Evolutionary conservation across 2,888 invertebrate species (phyloP).

Genomic region (Lepidonotus clava): DNA sequence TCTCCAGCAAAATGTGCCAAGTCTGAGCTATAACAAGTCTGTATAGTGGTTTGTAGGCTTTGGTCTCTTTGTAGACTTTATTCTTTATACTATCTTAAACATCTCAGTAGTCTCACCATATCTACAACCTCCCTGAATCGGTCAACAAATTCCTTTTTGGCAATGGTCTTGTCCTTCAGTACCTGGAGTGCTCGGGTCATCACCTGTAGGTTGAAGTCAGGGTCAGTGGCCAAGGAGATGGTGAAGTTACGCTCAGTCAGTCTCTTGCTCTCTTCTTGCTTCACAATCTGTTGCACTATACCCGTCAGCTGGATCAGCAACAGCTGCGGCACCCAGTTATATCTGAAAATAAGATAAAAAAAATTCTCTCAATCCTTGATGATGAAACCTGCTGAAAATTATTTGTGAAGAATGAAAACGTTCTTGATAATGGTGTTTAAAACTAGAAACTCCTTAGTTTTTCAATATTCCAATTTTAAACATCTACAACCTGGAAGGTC

Average conservation of each 20-base stretch:
- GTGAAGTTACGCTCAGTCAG: slow-evolving; percentile 55
- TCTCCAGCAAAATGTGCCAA: too few relatives aligned
- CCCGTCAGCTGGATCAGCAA: slow-evolving; percentile 60
- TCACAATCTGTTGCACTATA: slow-evolving; percentile 59
- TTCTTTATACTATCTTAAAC: neutral
- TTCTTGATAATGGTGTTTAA: too few relatives aligned
- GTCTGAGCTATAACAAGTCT: too few relatives aligned
- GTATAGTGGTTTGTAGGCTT: too few relatives aligned
- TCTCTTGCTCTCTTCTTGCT: slow-evolving; percentile 55
- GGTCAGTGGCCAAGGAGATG: slow-evolving; percentile 62
- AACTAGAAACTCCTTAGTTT: too few relatives aligned
- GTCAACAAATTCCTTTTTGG: slow-evolving; percentile 52
- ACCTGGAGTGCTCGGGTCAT: slow-evolving; percentile 61
- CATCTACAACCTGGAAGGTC: too few relatives aligned
- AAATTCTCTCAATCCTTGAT: too few relatives aligned
- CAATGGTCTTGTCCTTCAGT: slow-evolving; percentile 58
- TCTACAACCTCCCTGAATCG: slow-evolving; percentile 56
- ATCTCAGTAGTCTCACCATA: slow-evolving; percentile 48
- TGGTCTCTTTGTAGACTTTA: neutral
- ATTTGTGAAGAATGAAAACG: too few relatives aligned
- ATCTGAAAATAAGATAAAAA: too few relatives aligned
- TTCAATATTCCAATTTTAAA: too few relatives aligned
- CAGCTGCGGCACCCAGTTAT: slow-evolving; percentile 61
- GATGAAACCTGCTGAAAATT: too few relatives aligned
- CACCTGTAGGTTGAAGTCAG: slow-evolving; percentile 60